Evolutionary conservation across 2,888 invertebrate genomes (phyloP).

Genomic region (Tyria jacobaeae): DNA sequence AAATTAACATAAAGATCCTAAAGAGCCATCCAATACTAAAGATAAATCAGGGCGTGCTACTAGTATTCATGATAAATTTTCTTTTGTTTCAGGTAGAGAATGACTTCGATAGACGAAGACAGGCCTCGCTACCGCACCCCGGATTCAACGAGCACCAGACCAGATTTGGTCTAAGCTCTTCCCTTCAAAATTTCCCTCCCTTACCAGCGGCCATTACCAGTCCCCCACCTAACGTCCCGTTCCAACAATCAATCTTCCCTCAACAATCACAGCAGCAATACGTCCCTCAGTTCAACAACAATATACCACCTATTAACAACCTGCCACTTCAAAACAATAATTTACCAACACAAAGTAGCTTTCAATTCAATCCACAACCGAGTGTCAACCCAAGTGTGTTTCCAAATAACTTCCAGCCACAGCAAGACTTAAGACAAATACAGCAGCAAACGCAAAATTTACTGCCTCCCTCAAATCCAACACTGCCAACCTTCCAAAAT

Average conservation of each 20-base stretch:
- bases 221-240: constrained; percentile 71
- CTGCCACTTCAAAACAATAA: constrained; percentile 50
- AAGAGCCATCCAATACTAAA: no score
- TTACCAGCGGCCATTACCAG: constrained; percentile 64
- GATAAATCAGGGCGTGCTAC: no score
- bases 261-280: constrained; percentile 59
- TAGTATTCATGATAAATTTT: constrained; percentile 25
- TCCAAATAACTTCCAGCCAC: constrained; percentile 63
- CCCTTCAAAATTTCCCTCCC: constrained; percentile 75
- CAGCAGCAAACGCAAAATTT: constrained; percentile 67
- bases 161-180: constrained; percentile 78
- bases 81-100: constrained; percentile 80
- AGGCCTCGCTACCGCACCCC: constrained; percentile 70
- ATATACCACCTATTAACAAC: constrained; percentile 65
- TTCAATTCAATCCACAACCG: constrained; percentile 68
- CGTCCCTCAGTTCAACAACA: constrained; percentile 76
- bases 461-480: constrained; percentile 70
- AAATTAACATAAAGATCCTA: no score
- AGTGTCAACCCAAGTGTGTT: constrained; percentile 59
- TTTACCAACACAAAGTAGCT: constrained; percentile 60
- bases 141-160: constrained; percentile 82
- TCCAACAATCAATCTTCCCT: constrained; percentile 58
- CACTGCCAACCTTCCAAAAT: constrained; percentile 72
- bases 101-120: constrained; percentile 82
- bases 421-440: constrained; percentile 66